Conservation (phyloP, 2,888 invertebrate genomes). For the Xestia sexstrigata region DNA sequence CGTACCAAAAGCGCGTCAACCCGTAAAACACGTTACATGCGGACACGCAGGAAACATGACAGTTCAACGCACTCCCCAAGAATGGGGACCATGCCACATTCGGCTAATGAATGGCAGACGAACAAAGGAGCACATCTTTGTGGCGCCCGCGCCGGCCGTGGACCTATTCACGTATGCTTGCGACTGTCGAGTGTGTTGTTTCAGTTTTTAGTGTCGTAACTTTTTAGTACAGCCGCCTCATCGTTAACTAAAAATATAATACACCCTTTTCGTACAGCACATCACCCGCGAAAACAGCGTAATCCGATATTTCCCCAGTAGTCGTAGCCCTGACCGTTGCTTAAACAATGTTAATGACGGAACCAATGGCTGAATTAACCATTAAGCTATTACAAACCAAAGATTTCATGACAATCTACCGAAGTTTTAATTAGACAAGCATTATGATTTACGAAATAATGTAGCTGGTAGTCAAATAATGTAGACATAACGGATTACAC, state of each 20-base stretch:
- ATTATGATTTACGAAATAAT: slow-evolving; percentile 42
- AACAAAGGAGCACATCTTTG: slow-evolving; percentile 85
- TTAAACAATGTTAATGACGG: slow-evolving; percentile 47
- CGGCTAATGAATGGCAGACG: slow-evolving; percentile 88
- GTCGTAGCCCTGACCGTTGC: slow-evolving; percentile 73
- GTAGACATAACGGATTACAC: slow-evolving; percentile 14
- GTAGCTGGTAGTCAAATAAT: slow-evolving; percentile 1
- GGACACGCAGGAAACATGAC: slow-evolving; percentile 82
- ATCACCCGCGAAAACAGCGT: slow-evolving; percentile 44
- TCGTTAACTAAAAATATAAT: slow-evolving; percentile 61
- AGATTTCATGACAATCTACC: slow-evolving; percentile 45
- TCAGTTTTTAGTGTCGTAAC: slow-evolving; percentile 68
- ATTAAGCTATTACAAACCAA: slow-evolving; percentile 58
- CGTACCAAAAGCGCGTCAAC: slow-evolving; percentile 78
- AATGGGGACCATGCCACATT: slow-evolving; percentile 86
- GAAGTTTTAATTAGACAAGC: slow-evolving; percentile 22
- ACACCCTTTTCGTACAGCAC: slow-evolving; percentile 38
- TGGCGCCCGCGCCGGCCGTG: slow-evolving; percentile 69
- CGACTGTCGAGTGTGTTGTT: slow-evolving; percentile 67
- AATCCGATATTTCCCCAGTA: slow-evolving; percentile 65
- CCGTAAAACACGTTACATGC: slow-evolving; percentile 85
- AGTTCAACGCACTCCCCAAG: slow-evolving; percentile 86
- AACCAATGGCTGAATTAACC: slow-evolving; percentile 72
- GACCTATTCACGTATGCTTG: slow-evolving; percentile 78
- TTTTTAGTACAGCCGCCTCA: slow-evolving; percentile 54